phyloP scores from a whole-genome alignment of 2,113 vertebrate species.

The Scopus umbretta region DNA sequence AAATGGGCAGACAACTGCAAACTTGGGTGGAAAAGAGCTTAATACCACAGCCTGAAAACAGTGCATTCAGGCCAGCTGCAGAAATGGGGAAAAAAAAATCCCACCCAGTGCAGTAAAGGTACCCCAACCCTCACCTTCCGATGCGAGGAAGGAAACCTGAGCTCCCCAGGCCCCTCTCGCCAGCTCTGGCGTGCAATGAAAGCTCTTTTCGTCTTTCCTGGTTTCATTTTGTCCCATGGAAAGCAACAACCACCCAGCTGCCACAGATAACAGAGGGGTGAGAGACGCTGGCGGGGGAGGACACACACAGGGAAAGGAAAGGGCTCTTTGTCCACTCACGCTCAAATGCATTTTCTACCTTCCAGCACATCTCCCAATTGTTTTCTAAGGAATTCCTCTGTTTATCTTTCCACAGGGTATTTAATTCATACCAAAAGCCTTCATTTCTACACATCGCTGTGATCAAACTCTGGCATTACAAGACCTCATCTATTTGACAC shows the following conservation, averaged over 20 bases:
- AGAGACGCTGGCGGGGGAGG: accelerated
- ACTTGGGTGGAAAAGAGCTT: background rate
- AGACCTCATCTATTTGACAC: background rate
- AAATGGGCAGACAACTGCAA: background rate
- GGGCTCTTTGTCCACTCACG: background rate
- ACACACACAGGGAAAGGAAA: background rate
- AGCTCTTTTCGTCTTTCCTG: background rate
- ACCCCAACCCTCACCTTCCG: background rate
- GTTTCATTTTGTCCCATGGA: background rate
- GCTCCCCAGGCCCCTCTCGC: background rate
- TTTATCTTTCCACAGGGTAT: background rate
- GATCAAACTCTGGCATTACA: background rate
- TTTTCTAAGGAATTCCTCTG: background rate
- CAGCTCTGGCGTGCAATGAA: accelerated
- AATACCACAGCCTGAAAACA: background rate
- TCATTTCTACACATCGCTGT: background rate
- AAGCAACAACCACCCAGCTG: background rate
- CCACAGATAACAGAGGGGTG: background rate
- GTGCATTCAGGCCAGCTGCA: background rate
- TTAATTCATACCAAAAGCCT: background rate
- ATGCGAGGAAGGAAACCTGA: background rate
- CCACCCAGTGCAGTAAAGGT: accelerated
- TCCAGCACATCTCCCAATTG: background rate
- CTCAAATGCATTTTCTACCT: background rate
- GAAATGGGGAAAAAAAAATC: background rate